phyloP scores from a whole-genome alignment of 2,797 vertebrate species.

The Thamnophis elegans region DNA sequence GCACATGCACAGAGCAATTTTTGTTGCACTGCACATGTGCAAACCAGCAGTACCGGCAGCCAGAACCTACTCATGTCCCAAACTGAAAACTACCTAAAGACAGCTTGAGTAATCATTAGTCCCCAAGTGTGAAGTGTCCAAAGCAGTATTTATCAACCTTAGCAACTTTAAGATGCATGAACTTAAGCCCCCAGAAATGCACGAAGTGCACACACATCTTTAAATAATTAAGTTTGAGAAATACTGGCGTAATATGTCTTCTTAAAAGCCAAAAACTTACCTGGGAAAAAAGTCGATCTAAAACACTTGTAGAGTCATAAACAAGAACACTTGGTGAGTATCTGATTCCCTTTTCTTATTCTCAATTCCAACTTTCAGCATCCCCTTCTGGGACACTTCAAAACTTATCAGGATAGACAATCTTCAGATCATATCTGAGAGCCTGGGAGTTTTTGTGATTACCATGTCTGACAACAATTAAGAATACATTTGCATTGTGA shows the following conservation, averaged over 20 bases:
- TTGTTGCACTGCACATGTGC: too few species aligned
- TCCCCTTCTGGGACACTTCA: background rate
- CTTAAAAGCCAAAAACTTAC: background rate
- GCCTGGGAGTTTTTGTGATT: background rate
- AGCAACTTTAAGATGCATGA: background rate
- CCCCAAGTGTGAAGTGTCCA: background rate
- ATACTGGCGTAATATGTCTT: background rate
- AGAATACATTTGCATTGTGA: background rate
- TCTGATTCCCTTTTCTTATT: background rate
- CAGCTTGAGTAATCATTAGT: background rate
- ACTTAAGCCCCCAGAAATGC: background rate
- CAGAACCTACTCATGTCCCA: background rate
- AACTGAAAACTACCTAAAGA: background rate
- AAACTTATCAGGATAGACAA: background rate
- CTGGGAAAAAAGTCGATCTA: background rate
- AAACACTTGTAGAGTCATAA: background rate
- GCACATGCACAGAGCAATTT: too few species aligned
- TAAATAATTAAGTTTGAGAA: background rate
- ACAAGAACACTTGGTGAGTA: background rate
- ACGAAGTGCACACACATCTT: background rate
- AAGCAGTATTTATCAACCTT: background rate
- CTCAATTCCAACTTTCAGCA: background rate
- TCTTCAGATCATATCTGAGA: background rate
- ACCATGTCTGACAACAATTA: background rate
- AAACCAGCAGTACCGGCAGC: too few species aligned